Conservation (phyloP, 2,888 invertebrate species). For the Microplitis manilae region DNA sequence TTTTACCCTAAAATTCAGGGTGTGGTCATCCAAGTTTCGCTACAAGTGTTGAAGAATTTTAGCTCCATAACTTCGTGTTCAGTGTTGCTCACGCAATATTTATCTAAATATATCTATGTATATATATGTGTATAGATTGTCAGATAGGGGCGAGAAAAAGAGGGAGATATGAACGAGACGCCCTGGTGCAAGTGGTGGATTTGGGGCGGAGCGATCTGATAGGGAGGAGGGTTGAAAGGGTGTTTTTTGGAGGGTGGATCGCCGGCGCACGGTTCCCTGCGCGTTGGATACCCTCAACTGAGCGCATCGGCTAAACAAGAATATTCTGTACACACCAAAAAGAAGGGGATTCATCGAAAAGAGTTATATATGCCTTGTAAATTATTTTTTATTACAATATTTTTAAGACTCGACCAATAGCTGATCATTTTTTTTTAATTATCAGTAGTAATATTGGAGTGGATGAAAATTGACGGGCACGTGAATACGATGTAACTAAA, state of each 20-base stretch:
- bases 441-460: too few relatives aligned
- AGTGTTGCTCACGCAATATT: background rate
- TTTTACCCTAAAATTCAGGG: too few relatives aligned
- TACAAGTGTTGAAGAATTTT: background rate
- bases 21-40: background rate
- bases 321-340: background rate
- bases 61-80: background rate
- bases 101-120: background rate
- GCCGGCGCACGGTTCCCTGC: slow-evolving; percentile 62
- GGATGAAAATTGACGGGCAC: too few relatives aligned
- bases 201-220: slow-evolving; percentile 66
- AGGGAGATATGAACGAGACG: slow-evolving; percentile 37
- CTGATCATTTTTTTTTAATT: too few relatives aligned
- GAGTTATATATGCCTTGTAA: background rate
- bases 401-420: too few relatives aligned
- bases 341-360: background rate
- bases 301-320: slow-evolving; percentile 28
- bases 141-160: slow-evolving; percentile 12
- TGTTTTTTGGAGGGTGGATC: slow-evolving; percentile 67
- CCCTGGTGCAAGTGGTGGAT: slow-evolving; percentile 57
- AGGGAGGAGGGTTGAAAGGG: slow-evolving; percentile 66
- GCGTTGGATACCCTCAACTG: slow-evolving; percentile 50
- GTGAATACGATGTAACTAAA: background rate
- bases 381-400: background rate
- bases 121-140: background rate